A percentile compares a stretch with the other conserved stretches of the same genome.
phyloP scores from a whole-genome alignment of 2,797 vertebrate genomes.

The Champsocephalus esox region DNA sequence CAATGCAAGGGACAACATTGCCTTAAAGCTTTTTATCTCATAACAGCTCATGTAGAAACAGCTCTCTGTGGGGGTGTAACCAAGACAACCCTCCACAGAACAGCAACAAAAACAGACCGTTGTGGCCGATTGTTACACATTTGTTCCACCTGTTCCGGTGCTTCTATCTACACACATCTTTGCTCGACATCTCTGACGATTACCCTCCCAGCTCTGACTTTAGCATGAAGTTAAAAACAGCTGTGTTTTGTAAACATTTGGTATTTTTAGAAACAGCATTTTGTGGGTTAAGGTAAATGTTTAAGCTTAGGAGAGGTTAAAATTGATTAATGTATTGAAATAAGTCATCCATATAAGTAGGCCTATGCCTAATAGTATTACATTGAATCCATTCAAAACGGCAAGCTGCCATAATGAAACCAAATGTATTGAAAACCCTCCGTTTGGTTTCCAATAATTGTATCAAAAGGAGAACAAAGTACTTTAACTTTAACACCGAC shows the following conservation, averaged over 20 bases:
- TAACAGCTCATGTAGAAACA: background rate
- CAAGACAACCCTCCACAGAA: background rate
- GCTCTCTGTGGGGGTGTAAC: background rate
- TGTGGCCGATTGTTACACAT: background rate
- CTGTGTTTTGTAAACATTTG: background rate
- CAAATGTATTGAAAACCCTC: background rate
- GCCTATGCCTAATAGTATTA: background rate
- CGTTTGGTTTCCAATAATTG: background rate
- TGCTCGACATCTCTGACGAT: constrained; percentile 38
- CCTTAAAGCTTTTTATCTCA: background rate
- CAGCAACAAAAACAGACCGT: background rate
- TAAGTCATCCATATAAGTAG: too few relatives aligned
- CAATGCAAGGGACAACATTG: background rate
- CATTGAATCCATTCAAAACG: background rate
- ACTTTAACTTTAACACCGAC: background rate
- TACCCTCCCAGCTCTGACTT: background rate
- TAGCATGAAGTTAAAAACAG: background rate
- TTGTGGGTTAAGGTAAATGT: background rate
- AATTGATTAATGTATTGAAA: background rate
- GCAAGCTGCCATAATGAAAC: background rate
- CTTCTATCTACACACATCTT: constrained; percentile 43
- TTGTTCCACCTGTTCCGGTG: constrained; percentile 52
- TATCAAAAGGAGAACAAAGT: background rate
- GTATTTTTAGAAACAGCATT: background rate
- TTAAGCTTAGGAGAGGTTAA: too few relatives aligned